Conservation (phyloP, 2,888 invertebrate genomes). For the Oligia fasciuncula region DNA sequence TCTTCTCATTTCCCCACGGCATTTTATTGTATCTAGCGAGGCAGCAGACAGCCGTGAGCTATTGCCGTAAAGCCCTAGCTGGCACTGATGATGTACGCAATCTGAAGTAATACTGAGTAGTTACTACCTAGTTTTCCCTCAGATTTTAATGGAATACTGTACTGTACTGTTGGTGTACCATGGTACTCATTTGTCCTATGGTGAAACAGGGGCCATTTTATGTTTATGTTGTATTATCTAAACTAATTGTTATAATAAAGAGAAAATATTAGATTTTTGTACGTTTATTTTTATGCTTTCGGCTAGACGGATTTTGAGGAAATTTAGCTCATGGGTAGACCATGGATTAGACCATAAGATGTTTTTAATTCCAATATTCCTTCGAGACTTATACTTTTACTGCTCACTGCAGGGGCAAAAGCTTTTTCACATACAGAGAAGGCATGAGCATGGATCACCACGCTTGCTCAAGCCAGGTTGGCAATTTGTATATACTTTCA, state of each 20-base stretch:
- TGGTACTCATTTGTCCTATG: too few species aligned
- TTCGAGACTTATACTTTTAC: background rate
- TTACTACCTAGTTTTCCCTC: background rate
- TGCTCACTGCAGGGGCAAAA: background rate
- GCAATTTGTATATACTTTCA: background rate
- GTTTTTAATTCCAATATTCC: too few species aligned
- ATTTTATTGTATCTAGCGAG: background rate
- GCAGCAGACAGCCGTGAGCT: conserved; percentile 1
- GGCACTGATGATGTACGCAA: background rate
- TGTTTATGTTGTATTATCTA: background rate
- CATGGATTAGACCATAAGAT: too few species aligned
- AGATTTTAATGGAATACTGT: background rate
- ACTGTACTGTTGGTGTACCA: background rate
- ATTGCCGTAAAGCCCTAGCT: background rate
- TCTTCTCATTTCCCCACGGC: conserved; percentile 6
- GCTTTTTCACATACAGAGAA: background rate
- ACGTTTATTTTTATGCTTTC: too few species aligned
- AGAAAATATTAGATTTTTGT: too few species aligned
- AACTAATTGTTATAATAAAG: too few species aligned
- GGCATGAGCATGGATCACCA: background rate
- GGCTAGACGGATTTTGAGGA: too few species aligned
- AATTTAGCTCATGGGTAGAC: too few species aligned
- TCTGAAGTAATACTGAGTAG: background rate
- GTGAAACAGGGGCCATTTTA: background rate
- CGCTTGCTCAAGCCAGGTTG: background rate